phyloP scores from a whole-genome alignment of 2,888 invertebrate species.

The Bibio marci region DNA sequence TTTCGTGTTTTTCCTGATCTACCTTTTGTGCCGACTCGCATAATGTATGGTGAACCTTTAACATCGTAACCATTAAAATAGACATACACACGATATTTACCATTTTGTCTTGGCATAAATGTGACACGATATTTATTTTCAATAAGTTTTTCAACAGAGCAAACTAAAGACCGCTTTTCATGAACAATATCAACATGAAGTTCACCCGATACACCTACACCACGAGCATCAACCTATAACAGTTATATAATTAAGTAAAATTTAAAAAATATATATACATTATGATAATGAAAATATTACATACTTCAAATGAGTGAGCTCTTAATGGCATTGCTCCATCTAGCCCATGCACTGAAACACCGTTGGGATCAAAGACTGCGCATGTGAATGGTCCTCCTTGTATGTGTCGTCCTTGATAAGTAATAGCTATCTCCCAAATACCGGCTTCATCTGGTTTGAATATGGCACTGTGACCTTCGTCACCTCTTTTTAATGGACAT shows the following conservation, averaged over 20 bases:
- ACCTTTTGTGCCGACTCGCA: slow-evolving; percentile 64
- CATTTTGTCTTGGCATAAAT: slow-evolving; percentile 59
- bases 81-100: slow-evolving; percentile 69
- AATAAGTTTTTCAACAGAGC: slow-evolving; percentile 64
- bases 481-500: slow-evolving; percentile 71
- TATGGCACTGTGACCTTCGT: slow-evolving; percentile 83
- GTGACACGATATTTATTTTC: slow-evolving; percentile 60
- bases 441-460: slow-evolving; percentile 96
- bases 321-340: slow-evolving; percentile 72
- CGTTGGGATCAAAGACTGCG: slow-evolving; percentile 86
- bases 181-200: slow-evolving; percentile 80
- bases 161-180: slow-evolving; percentile 69
- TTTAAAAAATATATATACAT: not conserved
- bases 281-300: slow-evolving; percentile 30
- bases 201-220: slow-evolving; percentile 72
- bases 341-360: slow-evolving; percentile 63
- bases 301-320: slow-evolving; percentile 67
- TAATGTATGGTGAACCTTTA: slow-evolving; percentile 70
- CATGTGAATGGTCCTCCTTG: slow-evolving; percentile 93
- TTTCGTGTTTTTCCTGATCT: slow-evolving; percentile 34
- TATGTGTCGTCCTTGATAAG: slow-evolving; percentile 90
- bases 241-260: not conserved
- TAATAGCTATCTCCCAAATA: slow-evolving; percentile 91
- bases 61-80: slow-evolving; percentile 85
- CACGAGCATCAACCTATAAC: slow-evolving; percentile 41